Evolutionary conservation across 2,888 invertebrate genomes (phyloP), one percentile per base, ranked within the genome.

Genomic region (Tenthredo scrophulariae): DNA sequence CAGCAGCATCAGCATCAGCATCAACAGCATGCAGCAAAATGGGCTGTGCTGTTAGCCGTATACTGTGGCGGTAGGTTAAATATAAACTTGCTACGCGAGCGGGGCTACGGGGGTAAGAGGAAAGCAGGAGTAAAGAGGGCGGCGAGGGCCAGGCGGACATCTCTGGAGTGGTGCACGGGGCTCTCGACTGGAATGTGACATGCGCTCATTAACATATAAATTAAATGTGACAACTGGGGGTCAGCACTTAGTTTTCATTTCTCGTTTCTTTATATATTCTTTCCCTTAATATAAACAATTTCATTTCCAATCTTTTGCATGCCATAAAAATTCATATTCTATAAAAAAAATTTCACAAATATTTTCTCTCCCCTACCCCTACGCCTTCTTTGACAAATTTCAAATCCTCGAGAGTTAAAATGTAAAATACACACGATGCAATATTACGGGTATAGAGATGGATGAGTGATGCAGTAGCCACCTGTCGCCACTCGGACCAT

Each of bases 131-230:
- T 46, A 84, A 82, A 84, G 86, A 86, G 86, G 74, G 79, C 43
- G n/a, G 40, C 22, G 40, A 79, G 70, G 43, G 65, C 37, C 74
- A 22, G 74, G 82, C 46, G 77, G 50, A 67, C 83, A 67, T 83
- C 70, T 83, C 22, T 85, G 58, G 85, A 86, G 82, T 70, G 84
- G 43, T 67, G 37, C 79, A 58, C 54, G 37, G 62, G 62, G 62
- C 62, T 74, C 74, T 85, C 87, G 87, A 86, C 86, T 88, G 88
- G 89, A 90, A 90, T 88, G 89, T 89, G 91, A 90, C 91, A 89
- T 88, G 89, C 87, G 88, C 89, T 90, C 89, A 91, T 90, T 91
- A 91, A 91, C 91, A 90, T 91, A 91, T 91, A 91, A 90, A 90
- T 90, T 91, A 90, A 89, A 90, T 88, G 88, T 88, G 89, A 91